These are phyloP conservation scores for Pandemis cinnamomeana DNA, from an alignment of 2,888 invertebrate species.

Conservation along the genomic window DNA sequence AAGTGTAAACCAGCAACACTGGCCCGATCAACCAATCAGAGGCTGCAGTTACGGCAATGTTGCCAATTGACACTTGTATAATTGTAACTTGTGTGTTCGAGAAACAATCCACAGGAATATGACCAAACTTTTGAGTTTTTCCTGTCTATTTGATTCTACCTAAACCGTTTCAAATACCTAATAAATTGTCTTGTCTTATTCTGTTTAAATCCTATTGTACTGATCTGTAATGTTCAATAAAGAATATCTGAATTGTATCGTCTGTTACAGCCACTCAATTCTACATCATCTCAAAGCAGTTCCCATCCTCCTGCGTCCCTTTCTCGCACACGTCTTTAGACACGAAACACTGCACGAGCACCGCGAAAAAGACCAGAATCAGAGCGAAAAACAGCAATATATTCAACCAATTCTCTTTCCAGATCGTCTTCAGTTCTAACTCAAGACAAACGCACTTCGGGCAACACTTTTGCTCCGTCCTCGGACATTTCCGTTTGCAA, in stretches of 20 bases:
- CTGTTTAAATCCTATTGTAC: no score
- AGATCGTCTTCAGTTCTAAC: slow-evolving; percentile 63
- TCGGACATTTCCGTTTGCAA: slow-evolving; percentile 69
- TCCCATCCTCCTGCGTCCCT: slow-evolving; percentile 50
- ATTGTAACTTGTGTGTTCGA: no score
- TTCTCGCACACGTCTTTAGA: slow-evolving; percentile 60
- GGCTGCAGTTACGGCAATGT: no score
- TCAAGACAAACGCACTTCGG: slow-evolving; percentile 70
- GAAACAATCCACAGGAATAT: no score
- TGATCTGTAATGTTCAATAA: no score
- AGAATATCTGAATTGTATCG: not conserved
- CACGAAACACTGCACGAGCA: slow-evolving; percentile 69
- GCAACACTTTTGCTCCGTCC: slow-evolving; percentile 72
- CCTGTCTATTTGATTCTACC: no score
- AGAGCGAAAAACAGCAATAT: slow-evolving; percentile 68
- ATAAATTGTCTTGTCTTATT: no score
- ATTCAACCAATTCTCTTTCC: slow-evolving; percentile 78
- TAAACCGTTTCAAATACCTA: no score
- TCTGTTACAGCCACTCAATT: not conserved
- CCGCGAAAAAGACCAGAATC: slow-evolving; percentile 65
- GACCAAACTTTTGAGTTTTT: no score
- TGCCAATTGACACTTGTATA: no score
- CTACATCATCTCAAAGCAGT: slow-evolving; percentile 63
- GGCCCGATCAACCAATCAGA: no score
- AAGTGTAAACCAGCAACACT: no score